Percentiles rank a stretch among this genome's conserved stretches.
phyloP scores from a whole-genome alignment of 2,888 invertebrate species.

The Cephus nigrinus region DNA sequence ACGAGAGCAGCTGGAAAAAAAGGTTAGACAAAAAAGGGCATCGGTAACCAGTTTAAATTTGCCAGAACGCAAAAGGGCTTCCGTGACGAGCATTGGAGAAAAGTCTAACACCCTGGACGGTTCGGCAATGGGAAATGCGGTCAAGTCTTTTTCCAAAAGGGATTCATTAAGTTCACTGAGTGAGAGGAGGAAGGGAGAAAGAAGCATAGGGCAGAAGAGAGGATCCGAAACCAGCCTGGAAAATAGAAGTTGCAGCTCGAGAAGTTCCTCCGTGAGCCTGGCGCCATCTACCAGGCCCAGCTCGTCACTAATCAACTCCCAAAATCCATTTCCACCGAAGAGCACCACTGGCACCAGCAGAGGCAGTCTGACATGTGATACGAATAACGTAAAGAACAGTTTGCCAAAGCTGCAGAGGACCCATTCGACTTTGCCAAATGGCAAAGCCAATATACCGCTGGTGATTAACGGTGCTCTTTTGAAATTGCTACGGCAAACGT shows the following conservation, averaged over 20 bases:
- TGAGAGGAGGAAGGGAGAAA: slow-evolving; percentile 45
- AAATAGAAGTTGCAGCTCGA: slow-evolving; percentile 46
- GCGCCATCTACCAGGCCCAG: slow-evolving; percentile 52
- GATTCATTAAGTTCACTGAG: slow-evolving; percentile 52
- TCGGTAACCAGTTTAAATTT: slow-evolving; percentile 54
- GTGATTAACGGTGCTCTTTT: slow-evolving; percentile 59
- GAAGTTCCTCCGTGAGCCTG: slow-evolving; percentile 45
- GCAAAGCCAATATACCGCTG: slow-evolving; percentile 59
- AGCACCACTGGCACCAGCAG: slow-evolving; percentile 28
- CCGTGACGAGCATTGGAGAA: slow-evolving; percentile 47
- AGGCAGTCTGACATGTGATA: slow-evolving; percentile 33
- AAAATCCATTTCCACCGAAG: slow-evolving; percentile 43
- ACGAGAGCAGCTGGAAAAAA: slow-evolving; percentile 29
- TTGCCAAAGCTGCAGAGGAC: slow-evolving; percentile 48
- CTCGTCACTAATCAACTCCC: slow-evolving; percentile 53
- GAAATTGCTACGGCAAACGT: slow-evolving; percentile 55
- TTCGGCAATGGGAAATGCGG: slow-evolving; percentile 28
- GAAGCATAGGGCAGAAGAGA: slow-evolving; percentile 32
- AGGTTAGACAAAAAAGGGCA: slow-evolving; percentile 42
- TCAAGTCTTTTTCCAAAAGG: slow-evolving; percentile 44
- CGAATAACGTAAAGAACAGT: slow-evolving; percentile 29
- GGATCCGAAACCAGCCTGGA: slow-evolving; percentile 50
- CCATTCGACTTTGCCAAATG: slow-evolving; percentile 49
- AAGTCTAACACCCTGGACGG: slow-evolving; percentile 53
- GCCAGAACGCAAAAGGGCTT: slow-evolving; percentile 45